phyloP scores from a whole-genome alignment of 1,140 invertebrate genomes.

The Microplitis demolitor region DNA sequence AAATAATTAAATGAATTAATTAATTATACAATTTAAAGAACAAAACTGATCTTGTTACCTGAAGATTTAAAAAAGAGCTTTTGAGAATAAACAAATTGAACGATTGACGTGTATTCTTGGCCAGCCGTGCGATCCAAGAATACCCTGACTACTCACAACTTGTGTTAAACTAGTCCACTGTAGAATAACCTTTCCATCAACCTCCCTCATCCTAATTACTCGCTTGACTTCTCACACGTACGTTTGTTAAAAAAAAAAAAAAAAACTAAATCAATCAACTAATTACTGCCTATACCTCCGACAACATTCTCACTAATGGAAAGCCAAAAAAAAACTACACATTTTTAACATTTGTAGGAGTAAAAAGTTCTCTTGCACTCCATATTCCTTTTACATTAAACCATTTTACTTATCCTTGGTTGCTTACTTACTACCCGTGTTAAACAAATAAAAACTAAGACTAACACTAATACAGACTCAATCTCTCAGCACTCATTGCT shows the following conservation, averaged over 20 bases:
- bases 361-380: too few relatives aligned
- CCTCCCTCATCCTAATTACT: constrained; percentile 21
- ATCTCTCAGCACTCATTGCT: too few relatives aligned
- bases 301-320: too few relatives aligned
- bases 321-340: too few relatives aligned
- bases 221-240: background rate
- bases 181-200: constrained; percentile 38
- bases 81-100: constrained; percentile 23
- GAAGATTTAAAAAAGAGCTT: constrained; percentile 6
- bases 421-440: too few relatives aligned
- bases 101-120: constrained; percentile 36
- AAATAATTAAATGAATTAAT: background rate
- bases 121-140: constrained; percentile 42
- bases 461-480: too few relatives aligned
- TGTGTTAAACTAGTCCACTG: constrained; percentile 34
- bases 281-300: background rate
- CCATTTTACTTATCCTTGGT: too few relatives aligned
- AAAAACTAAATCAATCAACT: background rate
- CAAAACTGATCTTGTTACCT: constrained; percentile 23
- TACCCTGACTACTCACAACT: constrained; percentile 22
- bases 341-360: too few relatives aligned
- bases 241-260: background rate
- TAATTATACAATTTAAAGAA: background rate
- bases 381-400: too few relatives aligned
- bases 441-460: too few relatives aligned